Evolutionary conservation across 2,888 invertebrate genomes (phyloP), one percentile per base, ranked within the genome.

Genomic region (Drosophila meridionalis): DNA sequence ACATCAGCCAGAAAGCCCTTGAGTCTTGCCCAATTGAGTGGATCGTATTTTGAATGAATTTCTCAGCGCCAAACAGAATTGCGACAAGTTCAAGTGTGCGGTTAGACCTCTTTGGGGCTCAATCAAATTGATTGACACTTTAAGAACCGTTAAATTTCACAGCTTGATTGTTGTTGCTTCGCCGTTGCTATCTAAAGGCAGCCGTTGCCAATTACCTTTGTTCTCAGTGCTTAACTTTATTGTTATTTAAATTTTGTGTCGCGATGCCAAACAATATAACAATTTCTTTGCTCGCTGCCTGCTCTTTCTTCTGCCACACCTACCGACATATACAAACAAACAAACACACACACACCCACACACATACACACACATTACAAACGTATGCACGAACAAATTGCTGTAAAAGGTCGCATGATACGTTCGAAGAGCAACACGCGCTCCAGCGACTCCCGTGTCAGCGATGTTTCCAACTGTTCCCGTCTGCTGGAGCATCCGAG

Each of bases 351-450:
- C 12, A 30, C 36, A 12, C 42, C 52, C 4, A 40, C 32, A 34
- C 47, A 50, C 58, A 32, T 32, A 43, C n/a, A 36, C 20, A 32
- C 38, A 50, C 34, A 38, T 52, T n/a, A 57, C 59, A 7, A 1
- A 40, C 40, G 43, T 30, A 53, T 55, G 43, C 59, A 65, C 50
- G 63, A 42, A 63, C 56, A 38, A 62, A 53, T 26, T 59, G 47
- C 43, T n/a, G 30, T 52, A 74, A 79, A 87, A 93, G 93, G 93
- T 82, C 92, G 92, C 76, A 93, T 93, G 92, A 91, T 91, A 78
- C 92, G 93, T 69, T 93, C 93, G 30, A 93, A 93, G 86, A 93
- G 93, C 82, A 93, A 93, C 76, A 93, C 93, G 48, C 92, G 92
- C 78, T 93, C 93, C 78, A 93, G 92, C 80, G 93, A 93, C 65